phyloP scores from a whole-genome alignment of 2,888 invertebrate species.

The Pristionchus maxplancki region DNA sequence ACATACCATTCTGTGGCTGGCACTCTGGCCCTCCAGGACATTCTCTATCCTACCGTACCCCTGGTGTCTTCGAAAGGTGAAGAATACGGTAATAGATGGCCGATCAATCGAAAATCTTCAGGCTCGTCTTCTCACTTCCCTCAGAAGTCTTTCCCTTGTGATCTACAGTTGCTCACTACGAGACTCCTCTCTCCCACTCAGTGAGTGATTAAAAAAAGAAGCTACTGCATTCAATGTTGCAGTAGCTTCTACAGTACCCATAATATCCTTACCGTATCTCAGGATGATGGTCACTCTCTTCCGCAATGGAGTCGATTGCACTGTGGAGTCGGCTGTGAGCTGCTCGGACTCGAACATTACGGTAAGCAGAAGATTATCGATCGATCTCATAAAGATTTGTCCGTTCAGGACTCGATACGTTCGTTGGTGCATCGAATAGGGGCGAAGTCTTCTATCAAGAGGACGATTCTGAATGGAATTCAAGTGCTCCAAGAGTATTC shows the following conservation, averaged over 20 bases:
- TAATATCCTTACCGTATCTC: slow-evolving; percentile 13
- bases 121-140: slow-evolving; percentile 5
- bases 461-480: slow-evolving; percentile 35
- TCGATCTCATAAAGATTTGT: background rate
- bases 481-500: slow-evolving; percentile 17
- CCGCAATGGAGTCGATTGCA: slow-evolving; percentile 45
- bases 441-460: background rate
- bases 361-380: background rate
- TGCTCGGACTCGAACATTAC: slow-evolving; percentile 26
- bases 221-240: no score
- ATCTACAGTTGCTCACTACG: slow-evolving; percentile 61
- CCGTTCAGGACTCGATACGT: slow-evolving; percentile 13
- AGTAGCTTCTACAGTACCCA: no score
- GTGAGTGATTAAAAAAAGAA: slow-evolving; percentile 7
- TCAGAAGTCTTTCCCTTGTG: slow-evolving; percentile 60
- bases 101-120: slow-evolving; percentile 20
- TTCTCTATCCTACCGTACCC: slow-evolving; percentile 55
- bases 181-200: slow-evolving; percentile 53
- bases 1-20: slow-evolving; percentile 30
- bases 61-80: slow-evolving; percentile 43
- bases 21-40: slow-evolving; percentile 46
- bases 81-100: background rate
- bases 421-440: slow-evolving; percentile 34
- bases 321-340: background rate
- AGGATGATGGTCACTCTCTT: slow-evolving; percentile 41